Conservation (phyloP, 2,797 vertebrate species). For the Microctenopoma stevenorrisi region DNA sequence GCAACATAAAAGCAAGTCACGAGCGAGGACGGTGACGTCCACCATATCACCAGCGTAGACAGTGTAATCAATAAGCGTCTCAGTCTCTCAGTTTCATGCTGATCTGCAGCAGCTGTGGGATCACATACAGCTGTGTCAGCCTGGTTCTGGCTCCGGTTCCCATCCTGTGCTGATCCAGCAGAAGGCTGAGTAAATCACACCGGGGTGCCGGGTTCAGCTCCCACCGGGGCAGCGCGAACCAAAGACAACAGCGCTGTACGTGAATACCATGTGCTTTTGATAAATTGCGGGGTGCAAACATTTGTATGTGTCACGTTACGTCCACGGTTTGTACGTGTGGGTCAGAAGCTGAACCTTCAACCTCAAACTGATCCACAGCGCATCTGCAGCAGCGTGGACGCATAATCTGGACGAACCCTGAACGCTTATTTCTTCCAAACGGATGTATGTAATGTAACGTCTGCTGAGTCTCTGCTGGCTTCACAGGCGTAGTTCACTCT, state of each 20-base stretch:
- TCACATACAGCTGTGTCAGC: neutral
- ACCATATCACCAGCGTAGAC: neutral
- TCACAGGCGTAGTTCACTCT: constrained; percentile 30
- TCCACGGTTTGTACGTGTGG: neutral
- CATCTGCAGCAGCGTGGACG: neutral
- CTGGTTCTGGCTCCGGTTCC: constrained; percentile 2
- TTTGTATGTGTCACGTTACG: neutral
- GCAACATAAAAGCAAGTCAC: constrained; percentile 3
- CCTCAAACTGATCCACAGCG: neutral
- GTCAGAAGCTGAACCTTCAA: constrained; percentile 17
- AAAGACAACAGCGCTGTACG: constrained; percentile 9
- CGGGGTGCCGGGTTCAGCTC: neutral
- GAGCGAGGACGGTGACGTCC: constrained; percentile 4
- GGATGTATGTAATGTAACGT: no score
- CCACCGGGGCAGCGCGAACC: neutral
- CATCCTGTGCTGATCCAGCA: neutral
- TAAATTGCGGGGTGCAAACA: neutral
- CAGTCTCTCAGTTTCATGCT: neutral
- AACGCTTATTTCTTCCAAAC: neutral
- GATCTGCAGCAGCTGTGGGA: constrained; percentile 29
- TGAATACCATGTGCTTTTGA: constrained; percentile 29
- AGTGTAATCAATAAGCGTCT: neutral
- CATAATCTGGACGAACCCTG: neutral
- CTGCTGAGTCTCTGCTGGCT: neutral
- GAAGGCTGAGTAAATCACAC: constrained; percentile 1